Percentiles rank a stretch among this genome's conserved stretches.
Evolutionary conservation across 2,113 vertebrate genomes (phyloP).

Genomic region (Chloropsis hardwickii): DNA sequence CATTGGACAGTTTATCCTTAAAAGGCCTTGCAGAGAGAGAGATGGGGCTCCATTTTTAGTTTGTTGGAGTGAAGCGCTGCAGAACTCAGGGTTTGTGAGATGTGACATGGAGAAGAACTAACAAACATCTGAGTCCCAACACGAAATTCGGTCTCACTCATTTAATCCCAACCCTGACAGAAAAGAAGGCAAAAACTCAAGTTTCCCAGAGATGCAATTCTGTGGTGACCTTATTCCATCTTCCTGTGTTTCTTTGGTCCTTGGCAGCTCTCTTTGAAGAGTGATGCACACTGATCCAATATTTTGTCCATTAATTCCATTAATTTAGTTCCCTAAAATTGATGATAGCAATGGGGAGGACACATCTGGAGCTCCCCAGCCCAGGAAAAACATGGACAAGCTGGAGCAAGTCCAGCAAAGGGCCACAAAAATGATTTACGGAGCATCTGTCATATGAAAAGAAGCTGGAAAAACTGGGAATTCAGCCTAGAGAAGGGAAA

Average conservation of each 20-base stretch:
- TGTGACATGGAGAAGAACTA: neutral
- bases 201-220: neutral
- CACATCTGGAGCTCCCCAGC: neutral
- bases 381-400: neutral
- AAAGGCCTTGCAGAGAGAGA: too few species aligned
- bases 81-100: too few species aligned
- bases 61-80: too few species aligned
- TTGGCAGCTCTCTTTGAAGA: neutral
- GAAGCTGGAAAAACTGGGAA: neutral
- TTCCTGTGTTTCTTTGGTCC: neutral
- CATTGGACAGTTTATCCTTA: too few species aligned
- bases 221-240: neutral
- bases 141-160: neutral
- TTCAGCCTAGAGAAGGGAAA: neutral
- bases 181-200: neutral
- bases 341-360: neutral
- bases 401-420: neutral
- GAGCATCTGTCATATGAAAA: accelerated
- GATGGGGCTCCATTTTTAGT: too few species aligned
- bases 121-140: neutral
- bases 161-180: neutral
- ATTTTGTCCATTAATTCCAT: neutral
- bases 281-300: accelerated
- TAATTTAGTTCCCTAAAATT: neutral
- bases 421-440: neutral